These are phyloP conservation scores for Premnoplex brunnescens DNA, from an alignment of 2,797 vertebrate genomes.

Conservation along the genomic window DNA sequence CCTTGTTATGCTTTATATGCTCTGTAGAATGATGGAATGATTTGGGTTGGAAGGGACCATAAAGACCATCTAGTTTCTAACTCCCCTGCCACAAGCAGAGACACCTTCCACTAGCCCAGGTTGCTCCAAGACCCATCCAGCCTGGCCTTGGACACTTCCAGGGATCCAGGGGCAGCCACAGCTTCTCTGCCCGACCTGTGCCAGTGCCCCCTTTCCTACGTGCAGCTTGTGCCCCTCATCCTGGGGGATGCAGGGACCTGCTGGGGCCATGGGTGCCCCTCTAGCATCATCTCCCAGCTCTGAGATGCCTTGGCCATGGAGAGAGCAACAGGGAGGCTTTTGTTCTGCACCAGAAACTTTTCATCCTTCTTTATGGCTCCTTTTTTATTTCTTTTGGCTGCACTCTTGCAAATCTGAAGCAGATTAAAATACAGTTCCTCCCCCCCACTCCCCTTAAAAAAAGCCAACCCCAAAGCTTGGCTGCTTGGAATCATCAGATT, in stretches of 20 bases:
- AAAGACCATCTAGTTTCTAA: neutral
- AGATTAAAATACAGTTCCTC: constrained; percentile 33
- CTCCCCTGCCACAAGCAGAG: neutral
- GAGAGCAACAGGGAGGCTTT: constrained; percentile 23
- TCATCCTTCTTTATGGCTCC: neutral
- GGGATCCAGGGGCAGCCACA: neutral
- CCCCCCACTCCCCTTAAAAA: neutral
- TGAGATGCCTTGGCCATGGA: neutral
- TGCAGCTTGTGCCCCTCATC: neutral
- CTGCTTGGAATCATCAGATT: constrained; percentile 30
- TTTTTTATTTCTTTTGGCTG: constrained; percentile 58
- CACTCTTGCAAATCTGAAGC: neutral
- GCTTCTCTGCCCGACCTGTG: neutral
- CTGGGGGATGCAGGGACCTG: neutral
- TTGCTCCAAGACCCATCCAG: neutral
- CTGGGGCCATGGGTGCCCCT: constrained; percentile 64
- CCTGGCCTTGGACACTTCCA: neutral
- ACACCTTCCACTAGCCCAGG: neutral
- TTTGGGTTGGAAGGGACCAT: neutral
- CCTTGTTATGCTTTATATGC: neutral
- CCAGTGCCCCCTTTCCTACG: neutral
- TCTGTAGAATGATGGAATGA: neutral
- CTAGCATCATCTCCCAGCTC: constrained; percentile 74
- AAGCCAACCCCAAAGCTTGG: neutral
- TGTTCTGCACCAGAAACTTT: constrained; percentile 25